These are phyloP conservation scores for Teleogryllus oceanicus DNA, from an alignment of 2,888 invertebrate genomes.

Conservation along the genomic window DNA sequence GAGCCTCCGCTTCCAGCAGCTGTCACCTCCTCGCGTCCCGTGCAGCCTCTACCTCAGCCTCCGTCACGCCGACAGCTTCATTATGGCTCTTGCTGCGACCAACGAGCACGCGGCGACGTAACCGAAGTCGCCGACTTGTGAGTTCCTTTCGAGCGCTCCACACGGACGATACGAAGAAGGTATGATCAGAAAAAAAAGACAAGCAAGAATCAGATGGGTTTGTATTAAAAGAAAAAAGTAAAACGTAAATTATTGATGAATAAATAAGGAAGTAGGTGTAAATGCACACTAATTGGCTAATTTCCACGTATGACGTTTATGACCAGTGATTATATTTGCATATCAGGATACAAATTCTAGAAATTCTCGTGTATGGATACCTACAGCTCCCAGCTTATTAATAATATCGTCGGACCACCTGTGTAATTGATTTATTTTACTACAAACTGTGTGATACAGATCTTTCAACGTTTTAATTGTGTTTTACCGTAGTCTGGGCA, in stretches of 20 bases:
- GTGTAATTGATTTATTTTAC: background rate
- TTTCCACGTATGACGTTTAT: no score
- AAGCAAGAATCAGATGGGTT: slow-evolving; percentile 2
- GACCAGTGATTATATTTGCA: no score
- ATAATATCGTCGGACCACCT: slow-evolving; percentile 7
- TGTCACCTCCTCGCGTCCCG: background rate
- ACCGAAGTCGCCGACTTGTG: background rate
- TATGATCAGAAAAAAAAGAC: slow-evolving; percentile 18
- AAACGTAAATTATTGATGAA: background rate
- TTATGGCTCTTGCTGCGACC: background rate
- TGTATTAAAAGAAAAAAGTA: background rate
- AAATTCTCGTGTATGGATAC: slow-evolving; percentile 2
- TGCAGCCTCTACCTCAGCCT: background rate
- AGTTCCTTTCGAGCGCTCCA: no score
- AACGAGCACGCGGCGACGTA: background rate
- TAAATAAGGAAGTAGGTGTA: no score
- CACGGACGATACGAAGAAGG: background rate
- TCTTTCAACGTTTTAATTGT: background rate
- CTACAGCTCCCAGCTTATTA: slow-evolving; percentile 18
- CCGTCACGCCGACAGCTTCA: background rate
- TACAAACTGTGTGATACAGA: background rate
- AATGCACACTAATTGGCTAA: no score
- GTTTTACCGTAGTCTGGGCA: no score
- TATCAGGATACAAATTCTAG: no score
- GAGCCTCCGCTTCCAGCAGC: background rate